Percentiles rank a stretch among this genome's conserved stretches.
These are phyloP conservation scores for Tillus elongatus DNA, from an alignment of 2,888 invertebrate genomes.

Conservation along the genomic window DNA sequence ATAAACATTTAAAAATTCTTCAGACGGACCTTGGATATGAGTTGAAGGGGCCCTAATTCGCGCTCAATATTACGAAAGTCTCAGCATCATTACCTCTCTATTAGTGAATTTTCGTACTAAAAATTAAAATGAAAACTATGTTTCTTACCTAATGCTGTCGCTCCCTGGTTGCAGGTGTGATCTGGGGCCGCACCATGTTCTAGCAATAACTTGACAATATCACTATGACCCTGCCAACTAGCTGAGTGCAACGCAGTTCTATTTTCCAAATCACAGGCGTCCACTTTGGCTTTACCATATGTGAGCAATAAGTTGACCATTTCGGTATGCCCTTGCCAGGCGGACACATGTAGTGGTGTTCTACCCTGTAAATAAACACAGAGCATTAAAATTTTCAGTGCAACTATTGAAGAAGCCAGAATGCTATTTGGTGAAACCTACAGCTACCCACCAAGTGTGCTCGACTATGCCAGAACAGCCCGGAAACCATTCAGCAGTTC, in stretches of 20 bases:
- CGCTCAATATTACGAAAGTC: too few species aligned
- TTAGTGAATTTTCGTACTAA: too few species aligned
- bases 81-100: too few species aligned
- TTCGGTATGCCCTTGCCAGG: slow-evolving; percentile 91
- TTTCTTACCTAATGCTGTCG: slow-evolving; percentile 74
- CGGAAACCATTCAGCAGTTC: too few species aligned
- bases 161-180: slow-evolving; percentile 91
- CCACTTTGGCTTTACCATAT: slow-evolving; percentile 72
- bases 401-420: too few species aligned
- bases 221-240: slow-evolving; percentile 89
- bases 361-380: slow-evolving; percentile 68
- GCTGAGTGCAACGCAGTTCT: slow-evolving; percentile 90
- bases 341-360: slow-evolving; percentile 80
- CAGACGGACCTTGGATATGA: too few species aligned
- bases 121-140: slow-evolving; percentile 11
- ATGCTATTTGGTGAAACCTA: too few species aligned
- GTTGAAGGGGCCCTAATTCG: too few species aligned
- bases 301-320: slow-evolving; percentile 81
- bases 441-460: too few species aligned
- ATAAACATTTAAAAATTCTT: too few species aligned
- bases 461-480: too few species aligned
- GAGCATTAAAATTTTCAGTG: neutral
- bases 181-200: slow-evolving; percentile 75
- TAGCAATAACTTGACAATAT: slow-evolving; percentile 71
- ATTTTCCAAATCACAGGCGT: slow-evolving; percentile 78